These are phyloP conservation scores for Podarcis siculus DNA, from an alignment of 2,797 vertebrate genomes.

Conservation along the genomic window DNA sequence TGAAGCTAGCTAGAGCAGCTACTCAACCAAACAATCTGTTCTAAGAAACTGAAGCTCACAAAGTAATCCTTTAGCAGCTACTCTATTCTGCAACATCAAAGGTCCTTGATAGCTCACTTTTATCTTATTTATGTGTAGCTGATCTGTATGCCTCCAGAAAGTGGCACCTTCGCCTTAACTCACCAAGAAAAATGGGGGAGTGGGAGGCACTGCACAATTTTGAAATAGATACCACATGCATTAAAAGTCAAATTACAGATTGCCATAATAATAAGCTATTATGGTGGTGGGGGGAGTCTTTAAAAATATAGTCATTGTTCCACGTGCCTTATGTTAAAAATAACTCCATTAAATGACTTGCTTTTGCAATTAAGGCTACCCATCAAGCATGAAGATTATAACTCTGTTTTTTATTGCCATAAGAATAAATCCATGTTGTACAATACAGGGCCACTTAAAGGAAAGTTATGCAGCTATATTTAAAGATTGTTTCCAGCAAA, in stretches of 20 bases:
- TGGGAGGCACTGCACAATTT: not conserved
- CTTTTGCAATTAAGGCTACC: conserved; percentile 23
- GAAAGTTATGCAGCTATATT: not conserved
- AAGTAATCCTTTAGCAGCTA: not conserved
- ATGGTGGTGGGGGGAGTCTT: not conserved
- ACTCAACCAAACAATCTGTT: not conserved
- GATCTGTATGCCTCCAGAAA: not conserved
- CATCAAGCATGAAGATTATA: conserved; percentile 12
- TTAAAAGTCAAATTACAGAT: not conserved
- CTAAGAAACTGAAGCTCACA: not conserved
- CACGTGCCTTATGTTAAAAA: conserved; percentile 1
- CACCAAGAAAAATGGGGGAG: not conserved
- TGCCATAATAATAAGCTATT: not conserved
- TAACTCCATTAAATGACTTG: conserved; percentile 1
- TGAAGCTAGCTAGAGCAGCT: not conserved
- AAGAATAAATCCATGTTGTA: conserved; percentile 4
- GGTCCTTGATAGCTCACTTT: not conserved
- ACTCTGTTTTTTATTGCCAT: not conserved
- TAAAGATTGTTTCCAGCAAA: not conserved
- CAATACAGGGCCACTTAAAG: not conserved
- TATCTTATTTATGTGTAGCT: not conserved
- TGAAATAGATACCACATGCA: not conserved
- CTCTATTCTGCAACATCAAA: too few relatives aligned
- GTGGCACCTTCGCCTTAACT: not conserved
- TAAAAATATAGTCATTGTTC: not conserved